These are phyloP conservation scores for Phortica magna DNA, from an alignment of 2,888 invertebrate genomes.

Conservation along the genomic window DNA sequence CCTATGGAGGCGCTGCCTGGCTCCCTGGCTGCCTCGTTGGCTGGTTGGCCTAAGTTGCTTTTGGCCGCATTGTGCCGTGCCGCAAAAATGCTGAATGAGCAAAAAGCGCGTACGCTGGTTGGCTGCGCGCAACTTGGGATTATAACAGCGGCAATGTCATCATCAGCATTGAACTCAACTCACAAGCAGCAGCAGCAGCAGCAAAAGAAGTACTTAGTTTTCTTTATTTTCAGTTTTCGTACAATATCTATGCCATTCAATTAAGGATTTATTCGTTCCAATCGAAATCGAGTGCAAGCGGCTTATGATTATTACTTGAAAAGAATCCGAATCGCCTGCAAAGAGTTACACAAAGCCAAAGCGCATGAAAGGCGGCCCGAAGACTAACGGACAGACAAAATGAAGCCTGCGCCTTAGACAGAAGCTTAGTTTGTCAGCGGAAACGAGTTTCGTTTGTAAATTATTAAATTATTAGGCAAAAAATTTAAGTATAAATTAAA, in stretches of 20 bases:
- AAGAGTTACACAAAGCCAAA: neutral
- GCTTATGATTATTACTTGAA: constrained; percentile 11
- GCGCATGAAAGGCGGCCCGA: neutral
- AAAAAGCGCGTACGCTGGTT: neutral
- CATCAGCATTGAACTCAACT: neutral
- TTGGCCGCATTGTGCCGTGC: neutral
- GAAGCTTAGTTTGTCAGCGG: neutral
- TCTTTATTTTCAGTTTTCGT: neutral
- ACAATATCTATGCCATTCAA: neutral
- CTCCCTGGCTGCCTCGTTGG: neutral
- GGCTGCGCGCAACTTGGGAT: neutral
- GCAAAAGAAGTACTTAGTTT: neutral
- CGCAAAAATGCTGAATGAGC: neutral
- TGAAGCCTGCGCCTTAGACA: constrained; percentile 1
- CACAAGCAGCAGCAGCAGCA: neutral
- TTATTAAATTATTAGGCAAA: neutral
- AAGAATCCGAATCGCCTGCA: neutral
- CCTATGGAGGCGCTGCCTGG: neutral
- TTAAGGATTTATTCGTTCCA: constrained; percentile 12
- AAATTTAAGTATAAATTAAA: no score
- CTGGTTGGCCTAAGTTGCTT: neutral
- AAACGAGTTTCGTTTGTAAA: neutral
- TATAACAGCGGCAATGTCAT: neutral
- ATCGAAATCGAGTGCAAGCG: constrained; percentile 19
- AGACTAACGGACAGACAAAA: neutral